Evolutionary conservation across 2,888 invertebrate species (phyloP), one percentile per base, ranked within the genome.

Genomic region (Eulithis prunata): DNA sequence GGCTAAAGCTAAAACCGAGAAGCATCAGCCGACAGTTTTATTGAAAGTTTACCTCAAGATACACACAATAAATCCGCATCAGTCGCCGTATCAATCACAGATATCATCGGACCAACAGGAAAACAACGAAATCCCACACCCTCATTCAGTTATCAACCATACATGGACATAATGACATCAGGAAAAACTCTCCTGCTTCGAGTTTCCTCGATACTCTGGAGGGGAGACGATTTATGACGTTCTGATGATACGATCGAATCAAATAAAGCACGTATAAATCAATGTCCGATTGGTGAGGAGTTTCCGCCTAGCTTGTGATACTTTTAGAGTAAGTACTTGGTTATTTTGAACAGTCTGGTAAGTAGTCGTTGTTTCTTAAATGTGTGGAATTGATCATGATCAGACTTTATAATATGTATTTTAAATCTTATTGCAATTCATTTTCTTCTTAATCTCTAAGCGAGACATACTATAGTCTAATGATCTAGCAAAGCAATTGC

Each of bases 231-330:
- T 91, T 91, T 91, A 91, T 91, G 91, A 91, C 88, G 85, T 85
- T 89, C 90, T 89, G 91, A 91, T 91, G 91, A 92, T 91, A 91
- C 91, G 89, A 91, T 91, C 91, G 89, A 91, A 91, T 92, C 91
- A 91, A 91, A 91, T 91, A 91, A 90, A 89, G 84, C 88, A 82
- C 80, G 85, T 81, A 91, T 92, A 89, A 90, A 92, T 92, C 91
- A 90, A 90, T 87, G 91, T 91, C 91, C 86, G 88, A 88, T 83
- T 81, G 78, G 74, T 69, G 81, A 78, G 78, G 71, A 70, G 73
- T 68, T 68, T 68, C 68, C 68, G 68, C 68, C 55, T 62, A 61
- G 45, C 21, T 38, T 53, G 36, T 41, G 67, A 63, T 67, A 67
- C 63, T 62, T 60, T 53, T 46, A 47, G 52, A 59, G 58, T 58